Percentiles rank a stretch among this genome's conserved stretches.
Evolutionary conservation across 2,888 invertebrate species (phyloP).

Genomic region (Philonicus albiceps): DNA sequence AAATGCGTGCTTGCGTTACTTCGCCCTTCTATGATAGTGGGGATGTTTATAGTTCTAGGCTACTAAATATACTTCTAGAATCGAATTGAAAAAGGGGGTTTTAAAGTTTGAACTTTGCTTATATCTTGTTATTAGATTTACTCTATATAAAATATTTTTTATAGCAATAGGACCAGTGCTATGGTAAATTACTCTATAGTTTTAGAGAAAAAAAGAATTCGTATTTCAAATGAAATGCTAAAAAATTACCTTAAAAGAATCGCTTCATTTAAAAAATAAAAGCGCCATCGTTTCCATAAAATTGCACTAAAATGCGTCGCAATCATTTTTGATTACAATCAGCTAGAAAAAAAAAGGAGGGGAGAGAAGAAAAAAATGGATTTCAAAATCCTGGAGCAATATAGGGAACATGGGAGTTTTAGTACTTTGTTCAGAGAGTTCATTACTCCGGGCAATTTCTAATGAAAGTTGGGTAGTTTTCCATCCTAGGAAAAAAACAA

Average conservation of each 20-base stretch:
- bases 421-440: neutral
- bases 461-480: slow-evolving; percentile 1
- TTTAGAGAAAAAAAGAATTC: neutral
- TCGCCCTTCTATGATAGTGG: no score
- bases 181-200: no score
- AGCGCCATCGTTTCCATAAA: neutral
- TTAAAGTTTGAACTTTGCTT: no score
- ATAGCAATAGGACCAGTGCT: no score
- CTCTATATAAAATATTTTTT: no score
- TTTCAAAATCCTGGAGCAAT: neutral
- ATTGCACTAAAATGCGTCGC: neutral
- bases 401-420: neutral
- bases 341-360: neutral
- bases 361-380: neutral
- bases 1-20: no score
- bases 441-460: slow-evolving; percentile 9
- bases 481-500: neutral
- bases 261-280: neutral
- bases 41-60: no score
- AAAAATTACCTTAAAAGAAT: neutral
- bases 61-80: no score
- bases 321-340: neutral
- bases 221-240: neutral
- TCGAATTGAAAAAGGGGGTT: no score
- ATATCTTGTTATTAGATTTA: no score